Evolutionary conservation across 2,888 invertebrate genomes (phyloP).

Genomic region (Allacma fusca): DNA sequence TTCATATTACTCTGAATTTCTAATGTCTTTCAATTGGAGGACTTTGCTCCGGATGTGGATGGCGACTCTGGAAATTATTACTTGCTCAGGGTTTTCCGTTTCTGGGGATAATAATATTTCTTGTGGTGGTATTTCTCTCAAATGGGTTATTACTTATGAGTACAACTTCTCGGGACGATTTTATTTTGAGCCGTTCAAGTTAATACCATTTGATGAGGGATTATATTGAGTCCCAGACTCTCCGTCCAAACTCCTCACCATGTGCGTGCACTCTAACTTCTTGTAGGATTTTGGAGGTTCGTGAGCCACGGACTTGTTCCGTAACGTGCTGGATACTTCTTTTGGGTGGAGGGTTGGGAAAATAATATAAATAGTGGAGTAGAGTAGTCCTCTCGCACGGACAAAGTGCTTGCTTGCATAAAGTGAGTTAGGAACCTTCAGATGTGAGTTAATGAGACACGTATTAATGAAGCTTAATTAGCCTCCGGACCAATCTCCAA

Average conservation of each 20-base stretch:
- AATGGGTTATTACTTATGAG: no score
- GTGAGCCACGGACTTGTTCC: no score
- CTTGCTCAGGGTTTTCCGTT: not conserved
- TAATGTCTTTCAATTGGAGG: not conserved
- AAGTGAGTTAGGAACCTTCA: slow-evolving; percentile 38
- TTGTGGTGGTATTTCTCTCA: not conserved
- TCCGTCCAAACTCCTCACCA: not conserved
- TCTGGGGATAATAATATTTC: not conserved
- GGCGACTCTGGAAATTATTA: slow-evolving; percentile 11
- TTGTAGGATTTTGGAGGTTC: no score
- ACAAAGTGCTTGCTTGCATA: no score
- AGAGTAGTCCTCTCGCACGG: no score
- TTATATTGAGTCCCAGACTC: not conserved
- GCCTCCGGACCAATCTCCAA: slow-evolving; percentile 58
- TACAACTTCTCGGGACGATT: not conserved
- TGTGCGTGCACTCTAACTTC: no score
- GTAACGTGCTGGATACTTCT: not conserved
- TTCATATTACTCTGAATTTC: not conserved
- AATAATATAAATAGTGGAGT: no score
- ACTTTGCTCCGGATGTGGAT: slow-evolving; percentile 5
- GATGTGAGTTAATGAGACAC: slow-evolving; percentile 60
- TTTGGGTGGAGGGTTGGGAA: not conserved
- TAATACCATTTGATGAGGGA: not conserved
- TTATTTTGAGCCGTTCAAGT: no score
- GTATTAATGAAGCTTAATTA: slow-evolving; percentile 61